These are phyloP conservation scores for Embiotoca jacksoni DNA, from an alignment of 2,113 vertebrate species.

Conservation along the genomic window DNA sequence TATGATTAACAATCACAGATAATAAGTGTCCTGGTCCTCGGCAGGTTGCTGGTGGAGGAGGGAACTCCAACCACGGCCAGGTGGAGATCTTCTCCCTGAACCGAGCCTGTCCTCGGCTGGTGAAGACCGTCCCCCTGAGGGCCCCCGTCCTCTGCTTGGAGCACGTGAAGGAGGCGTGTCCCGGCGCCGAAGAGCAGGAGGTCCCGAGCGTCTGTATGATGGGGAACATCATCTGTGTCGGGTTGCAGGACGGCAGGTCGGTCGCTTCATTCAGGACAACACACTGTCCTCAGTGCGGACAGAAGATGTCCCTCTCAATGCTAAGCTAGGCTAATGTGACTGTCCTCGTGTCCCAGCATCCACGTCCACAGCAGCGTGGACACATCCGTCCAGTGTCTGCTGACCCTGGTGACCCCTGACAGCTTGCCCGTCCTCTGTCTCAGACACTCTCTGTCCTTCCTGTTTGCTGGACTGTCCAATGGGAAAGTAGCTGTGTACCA, in stretches of 20 bases:
- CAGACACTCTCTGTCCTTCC: conserved; percentile 39
- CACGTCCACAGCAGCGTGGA: conserved; percentile 59
- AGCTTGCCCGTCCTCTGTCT: conserved; percentile 49
- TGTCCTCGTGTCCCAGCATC: conserved; percentile 40
- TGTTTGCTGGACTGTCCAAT: conserved; percentile 59
- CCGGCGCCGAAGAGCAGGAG: conserved; percentile 16
- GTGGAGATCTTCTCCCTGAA: conserved; percentile 68
- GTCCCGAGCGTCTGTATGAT: background rate
- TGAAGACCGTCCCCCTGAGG: conserved; percentile 50
- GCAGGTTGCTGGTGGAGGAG: conserved; percentile 58
- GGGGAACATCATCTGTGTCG: conserved; percentile 66
- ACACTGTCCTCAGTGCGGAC: too few relatives aligned
- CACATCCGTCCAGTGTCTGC: conserved; percentile 58
- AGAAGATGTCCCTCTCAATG: too few relatives aligned
- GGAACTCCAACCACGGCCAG: conserved; percentile 28
- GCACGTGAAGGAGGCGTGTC: conserved; percentile 48
- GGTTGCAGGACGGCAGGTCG: conserved; percentile 63
- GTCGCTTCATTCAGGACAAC: background rate
- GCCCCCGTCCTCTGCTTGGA: conserved; percentile 51
- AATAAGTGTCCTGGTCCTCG: too few relatives aligned
- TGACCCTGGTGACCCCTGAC: conserved; percentile 44
- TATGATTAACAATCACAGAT: too few relatives aligned
- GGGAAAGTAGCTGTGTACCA: conserved; percentile 56
- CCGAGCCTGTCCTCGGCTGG: conserved; percentile 45
- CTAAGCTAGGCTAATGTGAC: background rate